These are phyloP conservation scores for Empidonax traillii DNA, from an alignment of 2,113 vertebrate genomes.

Conservation along the genomic window DNA sequence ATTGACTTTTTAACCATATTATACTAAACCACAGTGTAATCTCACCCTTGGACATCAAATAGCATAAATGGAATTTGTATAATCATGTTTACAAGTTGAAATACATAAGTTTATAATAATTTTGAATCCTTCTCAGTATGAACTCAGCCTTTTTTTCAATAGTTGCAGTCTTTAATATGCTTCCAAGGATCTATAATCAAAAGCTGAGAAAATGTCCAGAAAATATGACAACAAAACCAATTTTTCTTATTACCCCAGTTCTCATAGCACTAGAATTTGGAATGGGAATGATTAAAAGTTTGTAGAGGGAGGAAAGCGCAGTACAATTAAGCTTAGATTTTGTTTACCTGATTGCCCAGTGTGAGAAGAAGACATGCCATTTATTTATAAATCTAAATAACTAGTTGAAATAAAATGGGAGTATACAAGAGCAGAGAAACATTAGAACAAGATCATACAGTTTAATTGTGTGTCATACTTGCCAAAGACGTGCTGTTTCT, in stretches of 20 bases:
- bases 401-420: constrained; percentile 28
- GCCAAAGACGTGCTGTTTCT: neutral
- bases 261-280: neutral
- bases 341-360: constrained; percentile 19
- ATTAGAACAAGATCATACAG: neutral
- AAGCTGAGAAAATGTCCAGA: neutral
- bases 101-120: neutral
- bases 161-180: neutral
- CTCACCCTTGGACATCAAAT: neutral
- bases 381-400: constrained; percentile 40
- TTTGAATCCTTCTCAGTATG: neutral
- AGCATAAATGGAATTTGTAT: neutral
- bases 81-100: neutral
- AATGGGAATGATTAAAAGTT: constrained; percentile 1
- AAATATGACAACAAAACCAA: neutral
- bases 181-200: neutral
- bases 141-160: neutral
- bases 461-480: constrained; percentile 14
- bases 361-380: neutral
- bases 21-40: neutral
- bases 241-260: neutral
- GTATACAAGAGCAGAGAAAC: neutral
- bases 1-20: neutral
- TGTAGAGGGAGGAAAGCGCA: neutral
- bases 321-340: constrained; percentile 32